Conservation (phyloP, 2,797 vertebrate species). For the Moxostoma hubbsi region DNA sequence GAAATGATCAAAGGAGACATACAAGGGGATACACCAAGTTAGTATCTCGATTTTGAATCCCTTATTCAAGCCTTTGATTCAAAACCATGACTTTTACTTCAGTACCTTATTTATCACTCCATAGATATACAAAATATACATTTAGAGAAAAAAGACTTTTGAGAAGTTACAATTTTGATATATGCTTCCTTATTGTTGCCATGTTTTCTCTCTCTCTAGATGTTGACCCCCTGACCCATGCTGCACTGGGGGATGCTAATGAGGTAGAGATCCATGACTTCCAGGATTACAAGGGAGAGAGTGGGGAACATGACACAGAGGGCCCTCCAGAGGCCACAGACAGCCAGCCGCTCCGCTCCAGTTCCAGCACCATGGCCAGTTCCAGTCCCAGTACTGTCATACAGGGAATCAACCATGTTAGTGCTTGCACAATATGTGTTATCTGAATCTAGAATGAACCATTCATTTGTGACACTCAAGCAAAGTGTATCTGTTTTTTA, state of each 20-base stretch:
- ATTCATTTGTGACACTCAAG: background rate
- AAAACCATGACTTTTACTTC: background rate
- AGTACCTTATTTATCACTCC: background rate
- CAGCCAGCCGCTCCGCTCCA: constrained; percentile 85
- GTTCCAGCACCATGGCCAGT: constrained; percentile 93
- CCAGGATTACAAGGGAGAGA: constrained; percentile 82
- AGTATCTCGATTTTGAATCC: constrained; percentile 61
- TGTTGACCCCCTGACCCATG: constrained; percentile 91
- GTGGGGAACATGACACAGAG: constrained; percentile 77
- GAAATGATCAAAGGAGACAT: constrained; percentile 99
- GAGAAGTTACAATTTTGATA: background rate
- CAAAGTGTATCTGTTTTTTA: background rate
- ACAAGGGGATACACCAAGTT: constrained; percentile 95
- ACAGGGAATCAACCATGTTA: constrained; percentile 88
- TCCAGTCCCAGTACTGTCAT: constrained; percentile 92
- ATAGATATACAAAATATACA: background rate
- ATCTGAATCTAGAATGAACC: background rate
- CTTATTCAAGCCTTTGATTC: background rate
- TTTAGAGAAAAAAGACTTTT: background rate
- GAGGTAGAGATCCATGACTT: constrained; percentile 95
- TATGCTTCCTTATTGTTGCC: background rate
- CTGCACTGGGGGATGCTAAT: constrained; percentile 93
- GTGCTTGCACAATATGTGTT: constrained; percentile 45
- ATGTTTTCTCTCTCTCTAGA: constrained; percentile 68
- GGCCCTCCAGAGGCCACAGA: constrained; percentile 77